Evolutionary conservation across 2,113 vertebrate genomes (phyloP), one percentile per base, ranked within the genome.

Genomic region (Microtus richardsoni): DNA sequence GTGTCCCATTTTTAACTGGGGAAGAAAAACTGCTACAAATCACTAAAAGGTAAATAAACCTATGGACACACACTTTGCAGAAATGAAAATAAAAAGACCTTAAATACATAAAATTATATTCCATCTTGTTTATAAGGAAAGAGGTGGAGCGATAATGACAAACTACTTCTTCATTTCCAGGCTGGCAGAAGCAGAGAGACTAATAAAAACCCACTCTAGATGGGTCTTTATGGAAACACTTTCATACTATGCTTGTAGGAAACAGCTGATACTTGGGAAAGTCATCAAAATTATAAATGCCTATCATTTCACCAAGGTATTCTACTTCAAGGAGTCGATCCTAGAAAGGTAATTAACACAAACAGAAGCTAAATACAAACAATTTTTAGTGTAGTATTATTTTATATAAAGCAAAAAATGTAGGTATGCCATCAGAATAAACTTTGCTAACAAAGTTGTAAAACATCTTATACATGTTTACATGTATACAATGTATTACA

Each of bases 381-480:
- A 21, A n/a, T 54, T n/a, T 84, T 71, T 33, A 88, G 5, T 47
- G 4, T 6, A 78, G 3, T 24, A 44, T 66, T 91, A 86, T 79
- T 92, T 89, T 86, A 89, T 39, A 26, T 94, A 79, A 86, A 85
- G 36, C 36, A 89, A 73, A 92, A 83, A 92, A 58, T 79, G 44
- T 73, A 17, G 92, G 66, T 47, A 88, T 41, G 22, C 16, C 9
- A 19, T 19, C 7, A 36, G 54, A 66, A 92, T 19, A 95, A 89
- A 92, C 7, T 44, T 60, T 49, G 7, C 30, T 91, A 80, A 89
- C 64, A 66, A 74, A 80, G 82, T 7, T 47, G 0, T 1, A 86
- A 49, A 14, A 33, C 17, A 92, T 39, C 7, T 58, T 58, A 58
- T 19, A 58, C 17, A 58, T 54, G 54, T 17, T 54, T 54, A 54